Evolutionary conservation across 2,113 vertebrate species (phyloP).

Genomic region (Eubucco bourcierii): DNA sequence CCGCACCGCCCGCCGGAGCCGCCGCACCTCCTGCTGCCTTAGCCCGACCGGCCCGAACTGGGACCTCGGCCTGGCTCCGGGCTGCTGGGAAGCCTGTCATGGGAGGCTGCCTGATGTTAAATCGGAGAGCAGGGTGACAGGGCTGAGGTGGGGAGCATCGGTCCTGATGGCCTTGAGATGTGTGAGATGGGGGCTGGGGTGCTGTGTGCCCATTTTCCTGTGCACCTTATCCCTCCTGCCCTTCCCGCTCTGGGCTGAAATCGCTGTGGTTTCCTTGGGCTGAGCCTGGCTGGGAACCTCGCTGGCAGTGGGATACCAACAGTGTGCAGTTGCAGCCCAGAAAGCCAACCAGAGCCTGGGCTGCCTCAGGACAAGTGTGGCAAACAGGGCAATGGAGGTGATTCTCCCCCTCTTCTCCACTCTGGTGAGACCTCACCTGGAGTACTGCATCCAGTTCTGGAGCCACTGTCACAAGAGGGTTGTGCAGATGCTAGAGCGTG

Average conservation of each 20-base stretch:
- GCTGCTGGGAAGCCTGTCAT: neutral
- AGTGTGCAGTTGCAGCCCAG: no score
- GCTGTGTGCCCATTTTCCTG: fast-evolving
- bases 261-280: neutral
- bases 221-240: neutral
- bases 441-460: no score
- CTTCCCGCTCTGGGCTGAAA: neutral
- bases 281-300: neutral
- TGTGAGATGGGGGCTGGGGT: fast-evolving
- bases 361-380: no score
- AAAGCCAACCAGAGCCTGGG: no score
- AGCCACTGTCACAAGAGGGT: no score
- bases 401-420: no score
- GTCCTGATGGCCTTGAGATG: neutral
- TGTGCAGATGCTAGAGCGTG: no score
- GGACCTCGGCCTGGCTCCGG: fast-evolving
- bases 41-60: fast-evolving
- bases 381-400: no score
- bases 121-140: fast-evolving
- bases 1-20: neutral
- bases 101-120: neutral
- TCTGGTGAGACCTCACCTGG: no score
- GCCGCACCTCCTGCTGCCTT: fast-evolving
- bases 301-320: neutral
- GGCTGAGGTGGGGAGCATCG: fast-evolving